Evolutionary conservation across 1,140 invertebrate species (phyloP), one percentile per base, ranked within the genome.

Genomic region (Drusus annulatus): DNA sequence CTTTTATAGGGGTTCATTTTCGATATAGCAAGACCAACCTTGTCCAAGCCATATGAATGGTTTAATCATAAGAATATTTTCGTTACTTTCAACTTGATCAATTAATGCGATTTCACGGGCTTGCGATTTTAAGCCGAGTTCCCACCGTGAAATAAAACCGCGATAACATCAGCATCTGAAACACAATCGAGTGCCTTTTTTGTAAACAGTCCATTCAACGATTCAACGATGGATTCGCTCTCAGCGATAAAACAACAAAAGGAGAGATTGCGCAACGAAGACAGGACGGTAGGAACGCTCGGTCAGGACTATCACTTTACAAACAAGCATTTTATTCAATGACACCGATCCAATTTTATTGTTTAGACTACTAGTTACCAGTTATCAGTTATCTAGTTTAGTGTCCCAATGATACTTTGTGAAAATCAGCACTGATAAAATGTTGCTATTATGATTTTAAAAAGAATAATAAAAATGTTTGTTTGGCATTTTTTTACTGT

Each of bases 201-300:
- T 71, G n/a, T 52, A 52, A 51, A 71, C 68, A 51, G 68, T 23
- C 68, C 50, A 69, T 69, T 69, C 65, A 69, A 45, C 36, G 65
- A 71, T 51, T 45, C 36, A 45, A 45, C 36, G 68, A 50, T 25
- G 52, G 21, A 52, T 68, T 52, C 21, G n/a, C 68, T 71, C 68
- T 52, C 68, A 71, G 45, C 36, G 68, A 71, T 51, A 52, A 52
- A 71, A 50, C 36, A 71, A 71, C 68, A 71, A 71, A 71, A 50
- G 45, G 45, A 51, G 50, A 71, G 15, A 52, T 71, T 71, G 10
- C 50, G 50, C 68, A 71, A 71, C 51, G 36, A 19, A 60, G 36
- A 50, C 28, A 68, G 17, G 10, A n/a, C 23, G 17, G 28, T 45
- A 6, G 15, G 19, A 68, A 31, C 63, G 17, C 28, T 68, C 31